Evolutionary conservation across 2,113 vertebrate genomes (phyloP).

Genomic region (Diphyllodes magnificus): DNA sequence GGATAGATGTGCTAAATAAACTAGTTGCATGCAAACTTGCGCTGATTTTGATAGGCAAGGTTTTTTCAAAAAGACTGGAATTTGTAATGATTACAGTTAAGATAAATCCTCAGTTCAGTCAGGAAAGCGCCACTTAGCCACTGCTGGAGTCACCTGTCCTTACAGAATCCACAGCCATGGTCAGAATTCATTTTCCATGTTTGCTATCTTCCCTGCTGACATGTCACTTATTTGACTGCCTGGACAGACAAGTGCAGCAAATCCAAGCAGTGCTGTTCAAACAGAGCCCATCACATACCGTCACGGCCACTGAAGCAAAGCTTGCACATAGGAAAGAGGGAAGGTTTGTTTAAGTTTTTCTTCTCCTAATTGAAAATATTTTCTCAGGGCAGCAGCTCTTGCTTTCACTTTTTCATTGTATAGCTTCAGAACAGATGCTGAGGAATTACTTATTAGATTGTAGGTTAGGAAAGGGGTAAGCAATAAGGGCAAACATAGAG

Average conservation of each 20-base stretch:
- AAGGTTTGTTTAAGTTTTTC: conserved; percentile 6
- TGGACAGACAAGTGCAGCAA: conserved; percentile 25
- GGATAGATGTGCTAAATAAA: neutral
- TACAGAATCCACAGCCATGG: neutral
- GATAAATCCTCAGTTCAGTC: neutral
- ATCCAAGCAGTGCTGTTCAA: conserved; percentile 23
- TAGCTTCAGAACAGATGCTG: neutral
- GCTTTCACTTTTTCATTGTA: neutral
- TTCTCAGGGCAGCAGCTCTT: conserved; percentile 10
- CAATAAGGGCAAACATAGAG: accelerated
- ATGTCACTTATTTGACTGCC: conserved; percentile 8
- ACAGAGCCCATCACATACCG: conserved; percentile 1
- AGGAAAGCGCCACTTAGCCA: neutral
- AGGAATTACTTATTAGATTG: neutral
- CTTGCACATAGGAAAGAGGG: neutral
- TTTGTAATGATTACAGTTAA: neutral
- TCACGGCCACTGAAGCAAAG: conserved; percentile 45
- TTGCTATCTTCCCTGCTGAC: neutral
- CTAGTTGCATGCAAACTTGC: neutral
- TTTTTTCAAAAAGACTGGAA: neutral
- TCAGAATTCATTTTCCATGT: neutral
- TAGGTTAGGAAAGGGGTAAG: neutral
- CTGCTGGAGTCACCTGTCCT: neutral
- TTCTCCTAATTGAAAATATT: conserved; percentile 4
- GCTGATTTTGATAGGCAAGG: neutral